Base-by-base conservation (phyloP, 2,888 invertebrate species). In the Cerastoderma edule region DNA sequence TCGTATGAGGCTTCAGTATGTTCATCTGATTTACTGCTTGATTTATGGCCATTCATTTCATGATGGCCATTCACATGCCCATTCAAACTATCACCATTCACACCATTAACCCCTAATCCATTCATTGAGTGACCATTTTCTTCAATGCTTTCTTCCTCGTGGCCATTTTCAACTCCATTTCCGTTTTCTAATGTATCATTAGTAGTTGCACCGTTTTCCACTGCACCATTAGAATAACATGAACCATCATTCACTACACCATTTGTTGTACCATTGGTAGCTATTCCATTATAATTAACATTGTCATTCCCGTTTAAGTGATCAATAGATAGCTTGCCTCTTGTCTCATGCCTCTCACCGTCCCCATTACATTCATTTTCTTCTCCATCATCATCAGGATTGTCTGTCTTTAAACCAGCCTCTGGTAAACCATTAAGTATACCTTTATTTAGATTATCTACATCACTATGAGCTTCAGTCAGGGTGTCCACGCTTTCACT, bases 401-500 rank as follows among this genome's bases (percentile, higher is more conserved):
- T 60, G 35, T 39, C 39, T 3, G 44, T 67, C n/a, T 67, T 69
- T 60, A 63, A 65, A 65, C 54, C 65, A 2, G 44, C 67, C 10
- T 53, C 63, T 30, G 57, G 48, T 22, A 65, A 66, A 33, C 50
- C 69, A 56, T 67, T 46, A 28, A 65, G 72, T 57, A 72, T 66
- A 8, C 53, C 70, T 44, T 69, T 48, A 44, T 30, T 63, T 24
- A 65, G 53, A 53, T 44, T 46, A 33, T 33, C 63, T 28, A 67
- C 54, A 6, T 54, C 63, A 33, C 48, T 63, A 48, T 77, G 74
- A n/a, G 48, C 54, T 48, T 66, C 60, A 53, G 60, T 60, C 1
- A 60, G 16, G 8, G 60, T 48, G 19, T 66, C 66, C 32, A 32
- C 50, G 60, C 73, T 83, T 63, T 75, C 76, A 72, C 75, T 76